Conservation (phyloP, 2,888 invertebrate species). For the Rhagonycha fulva region DNA sequence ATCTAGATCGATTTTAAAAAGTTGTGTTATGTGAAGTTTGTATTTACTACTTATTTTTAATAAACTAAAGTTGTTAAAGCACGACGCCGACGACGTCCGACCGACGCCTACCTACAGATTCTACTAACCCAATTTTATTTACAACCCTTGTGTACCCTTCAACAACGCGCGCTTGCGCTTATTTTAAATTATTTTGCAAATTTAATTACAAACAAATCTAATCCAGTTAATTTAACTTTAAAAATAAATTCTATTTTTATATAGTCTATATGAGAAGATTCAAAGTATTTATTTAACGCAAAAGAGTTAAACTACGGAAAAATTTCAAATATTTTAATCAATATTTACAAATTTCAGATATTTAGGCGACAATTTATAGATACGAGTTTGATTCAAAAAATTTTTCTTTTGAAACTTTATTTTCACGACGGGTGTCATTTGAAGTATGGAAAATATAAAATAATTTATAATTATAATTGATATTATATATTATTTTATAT, state of each 20-base stretch:
- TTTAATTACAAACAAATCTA: background rate
- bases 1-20: background rate
- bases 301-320: background rate
- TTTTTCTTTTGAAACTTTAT: no score
- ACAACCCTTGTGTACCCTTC: conserved; percentile 11
- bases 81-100: conserved; percentile 11
- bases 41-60: background rate
- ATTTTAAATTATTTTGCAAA: background rate
- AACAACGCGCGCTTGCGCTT: conserved; percentile 15
- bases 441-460: no score
- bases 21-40: background rate
- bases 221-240: background rate
- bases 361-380: background rate
- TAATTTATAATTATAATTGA: no score
- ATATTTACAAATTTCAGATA: background rate
- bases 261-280: background rate
- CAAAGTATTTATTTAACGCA: background rate
- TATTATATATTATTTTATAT: no score
- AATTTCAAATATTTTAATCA: background rate
- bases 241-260: background rate
- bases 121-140: conserved; percentile 26
- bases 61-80: background rate
- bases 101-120: conserved; percentile 14
- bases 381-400: background rate
- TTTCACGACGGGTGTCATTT: no score